A percentile compares a stretch with the other conserved stretches of the same genome.
These are phyloP conservation scores for Diacarnus erythraeanus DNA, from an alignment of 37 sponge, comb jelly and placozoan genomes.

Conservation along the genomic window DNA sequence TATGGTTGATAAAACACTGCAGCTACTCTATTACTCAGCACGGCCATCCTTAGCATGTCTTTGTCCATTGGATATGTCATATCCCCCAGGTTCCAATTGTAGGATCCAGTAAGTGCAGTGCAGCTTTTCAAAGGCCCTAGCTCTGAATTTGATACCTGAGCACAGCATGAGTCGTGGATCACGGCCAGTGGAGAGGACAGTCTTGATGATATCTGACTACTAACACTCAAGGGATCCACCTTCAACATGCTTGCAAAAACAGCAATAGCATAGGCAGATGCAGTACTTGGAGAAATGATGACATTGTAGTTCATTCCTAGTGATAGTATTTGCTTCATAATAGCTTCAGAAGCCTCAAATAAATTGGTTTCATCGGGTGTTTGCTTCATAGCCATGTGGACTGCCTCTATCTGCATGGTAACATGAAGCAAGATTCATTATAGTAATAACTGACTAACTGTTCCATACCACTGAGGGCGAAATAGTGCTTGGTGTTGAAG, in stretches of 20 bases:
- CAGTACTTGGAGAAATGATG: constrained; percentile 21
- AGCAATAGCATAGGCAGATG: constrained; percentile 30
- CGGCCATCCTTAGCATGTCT: constrained; percentile 14
- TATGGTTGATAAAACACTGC: constrained; percentile 35
- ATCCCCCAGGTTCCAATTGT: constrained; percentile 38
- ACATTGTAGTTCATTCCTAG: constrained; percentile 11
- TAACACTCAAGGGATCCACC: constrained; percentile 23
- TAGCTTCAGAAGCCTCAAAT: neutral
- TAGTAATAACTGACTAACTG: neutral
- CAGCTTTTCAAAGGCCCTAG: constrained; percentile 12
- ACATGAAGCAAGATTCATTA: neutral
- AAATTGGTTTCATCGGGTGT: constrained; percentile 9
- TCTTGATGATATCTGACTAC: neutral
- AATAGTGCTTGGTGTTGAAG: constrained; percentile 11
- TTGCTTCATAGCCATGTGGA: constrained; percentile 41
- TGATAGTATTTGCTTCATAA: constrained; percentile 26
- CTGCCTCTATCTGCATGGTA: constrained; percentile 18
- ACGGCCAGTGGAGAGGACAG: constrained; percentile 15
- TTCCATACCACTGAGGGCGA: constrained; percentile 27
- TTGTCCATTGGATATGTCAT: constrained; percentile 31
- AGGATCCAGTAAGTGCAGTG: constrained; percentile 19
- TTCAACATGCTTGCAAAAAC: constrained; percentile 13
- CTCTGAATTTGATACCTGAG: neutral
- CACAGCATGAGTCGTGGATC: constrained; percentile 42
- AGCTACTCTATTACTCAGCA: constrained; percentile 27